These are phyloP conservation scores for Alentia gelatinosa DNA, from an alignment of 2,888 invertebrate genomes.

Conservation along the genomic window DNA sequence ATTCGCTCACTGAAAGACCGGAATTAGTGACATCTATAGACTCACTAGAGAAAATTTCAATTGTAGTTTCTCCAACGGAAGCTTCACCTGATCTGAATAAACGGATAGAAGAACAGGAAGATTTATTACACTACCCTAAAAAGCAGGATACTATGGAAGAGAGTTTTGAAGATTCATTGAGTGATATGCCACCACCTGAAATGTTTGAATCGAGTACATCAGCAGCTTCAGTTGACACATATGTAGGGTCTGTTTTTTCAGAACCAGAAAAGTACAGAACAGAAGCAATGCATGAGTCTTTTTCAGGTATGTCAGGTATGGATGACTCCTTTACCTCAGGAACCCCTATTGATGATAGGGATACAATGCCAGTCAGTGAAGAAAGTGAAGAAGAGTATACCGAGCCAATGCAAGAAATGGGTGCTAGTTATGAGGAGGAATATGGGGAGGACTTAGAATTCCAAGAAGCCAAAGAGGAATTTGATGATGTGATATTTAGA, in stretches of 20 bases:
- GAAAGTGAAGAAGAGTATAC: slow-evolving; percentile 47
- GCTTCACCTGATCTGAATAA: neutral
- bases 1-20: neutral
- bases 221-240: slow-evolving; percentile 48
- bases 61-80: neutral
- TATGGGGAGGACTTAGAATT: slow-evolving; percentile 43
- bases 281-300: slow-evolving; percentile 47
- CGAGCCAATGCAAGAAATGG: slow-evolving; percentile 32
- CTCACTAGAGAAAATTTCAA: slow-evolving; percentile 15
- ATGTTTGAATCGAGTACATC: slow-evolving; percentile 51
- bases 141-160: slow-evolving; percentile 9
- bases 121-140: neutral
- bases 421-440: slow-evolving; percentile 41
- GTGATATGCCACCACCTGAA: slow-evolving; percentile 41
- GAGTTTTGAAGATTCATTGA: slow-evolving; percentile 42
- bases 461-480: slow-evolving; percentile 43
- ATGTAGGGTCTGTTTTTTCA: slow-evolving; percentile 33
- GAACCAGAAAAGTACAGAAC: slow-evolving; percentile 52
- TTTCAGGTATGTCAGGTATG: slow-evolving; percentile 46
- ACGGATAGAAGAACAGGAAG: neutral
- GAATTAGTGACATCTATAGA: neutral
- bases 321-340: slow-evolving; percentile 46
- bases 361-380: slow-evolving; percentile 41
- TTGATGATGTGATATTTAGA: slow-evolving; percentile 33
- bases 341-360: slow-evolving; percentile 46